Conservation (phyloP, 2,113 vertebrate species). For the Rhinolophus ferrumequinum region DNA sequence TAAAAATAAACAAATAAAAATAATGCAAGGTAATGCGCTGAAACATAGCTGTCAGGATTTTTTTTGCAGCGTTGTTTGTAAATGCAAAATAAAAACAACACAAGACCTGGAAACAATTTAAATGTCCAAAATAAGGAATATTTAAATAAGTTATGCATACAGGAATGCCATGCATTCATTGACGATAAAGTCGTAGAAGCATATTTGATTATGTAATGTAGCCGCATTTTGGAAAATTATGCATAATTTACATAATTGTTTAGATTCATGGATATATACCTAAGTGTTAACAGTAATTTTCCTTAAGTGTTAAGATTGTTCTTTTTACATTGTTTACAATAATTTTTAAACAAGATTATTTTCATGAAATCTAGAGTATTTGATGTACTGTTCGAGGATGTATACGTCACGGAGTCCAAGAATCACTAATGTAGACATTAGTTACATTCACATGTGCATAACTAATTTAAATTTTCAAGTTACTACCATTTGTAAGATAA, state of each 20-base stretch:
- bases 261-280: not conserved
- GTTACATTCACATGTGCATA: not conserved
- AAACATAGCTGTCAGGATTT: not conserved
- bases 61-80: not conserved
- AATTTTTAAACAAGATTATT: not conserved
- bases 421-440: not conserved
- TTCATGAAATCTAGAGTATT: not conserved
- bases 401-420: not conserved
- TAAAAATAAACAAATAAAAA: too few relatives aligned
- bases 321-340: not conserved
- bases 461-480: not conserved
- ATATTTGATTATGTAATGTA: not conserved
- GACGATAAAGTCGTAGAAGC: not conserved
- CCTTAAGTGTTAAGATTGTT: not conserved
- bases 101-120: not conserved
- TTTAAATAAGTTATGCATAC: not conserved
- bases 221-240: not conserved
- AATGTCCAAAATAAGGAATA: not conserved
- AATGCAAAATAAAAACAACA: not conserved
- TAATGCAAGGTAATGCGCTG: not conserved
- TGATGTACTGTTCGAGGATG: not conserved
- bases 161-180: not conserved
- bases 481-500: not conserved
- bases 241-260: not conserved
- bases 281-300: not conserved